These are phyloP conservation scores for Sycophila texana DNA, from an alignment of 2,888 invertebrate genomes.

Conservation along the genomic window DNA sequence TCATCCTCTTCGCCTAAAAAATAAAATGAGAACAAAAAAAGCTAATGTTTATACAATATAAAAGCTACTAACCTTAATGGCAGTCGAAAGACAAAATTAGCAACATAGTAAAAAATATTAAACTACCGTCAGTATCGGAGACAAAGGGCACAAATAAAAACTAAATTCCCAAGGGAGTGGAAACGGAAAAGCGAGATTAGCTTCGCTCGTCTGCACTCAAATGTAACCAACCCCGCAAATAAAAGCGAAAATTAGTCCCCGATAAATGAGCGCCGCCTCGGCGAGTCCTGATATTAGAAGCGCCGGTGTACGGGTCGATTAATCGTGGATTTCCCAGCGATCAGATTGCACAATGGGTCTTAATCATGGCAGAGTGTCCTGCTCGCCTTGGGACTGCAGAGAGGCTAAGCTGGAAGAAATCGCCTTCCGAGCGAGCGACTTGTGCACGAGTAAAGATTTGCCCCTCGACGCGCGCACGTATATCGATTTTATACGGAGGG, in stretches of 20 bases:
- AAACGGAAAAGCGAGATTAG: background rate
- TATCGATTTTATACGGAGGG: slow-evolving; percentile 7
- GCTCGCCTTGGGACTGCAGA: background rate
- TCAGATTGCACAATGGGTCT: slow-evolving; percentile 30
- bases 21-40: no score
- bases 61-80: no score
- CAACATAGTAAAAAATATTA: no score
- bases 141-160: no score
- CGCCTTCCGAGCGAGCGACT: background rate
- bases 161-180: no score
- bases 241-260: slow-evolving; percentile 17
- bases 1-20: no score
- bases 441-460: background rate
- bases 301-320: slow-evolving; percentile 5
- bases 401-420: background rate
- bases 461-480: background rate
- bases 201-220: background rate
- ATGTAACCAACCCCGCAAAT: slow-evolving; percentile 27
- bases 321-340: slow-evolving; percentile 19
- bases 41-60: no score
- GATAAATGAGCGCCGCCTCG: background rate
- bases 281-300: background rate
- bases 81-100: no score
- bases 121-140: no score
- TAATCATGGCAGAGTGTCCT: background rate